Conservation (phyloP, 64 coral and sea anemone genomes). For the Orbicella faveolata region DNA sequence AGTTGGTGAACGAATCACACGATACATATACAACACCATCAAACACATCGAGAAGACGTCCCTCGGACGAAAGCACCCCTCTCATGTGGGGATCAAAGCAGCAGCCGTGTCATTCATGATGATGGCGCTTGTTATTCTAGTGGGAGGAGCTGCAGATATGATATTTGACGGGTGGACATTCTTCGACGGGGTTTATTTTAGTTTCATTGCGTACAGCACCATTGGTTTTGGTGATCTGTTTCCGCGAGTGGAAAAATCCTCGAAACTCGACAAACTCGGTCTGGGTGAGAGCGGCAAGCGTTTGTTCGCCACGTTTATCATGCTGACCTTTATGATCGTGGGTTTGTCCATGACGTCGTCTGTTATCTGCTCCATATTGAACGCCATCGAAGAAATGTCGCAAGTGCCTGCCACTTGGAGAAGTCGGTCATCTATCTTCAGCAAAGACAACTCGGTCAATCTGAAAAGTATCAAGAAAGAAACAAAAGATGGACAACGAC, state of each 20-base stretch:
- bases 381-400: slow-evolving; percentile 68
- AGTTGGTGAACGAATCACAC: slow-evolving; percentile 72
- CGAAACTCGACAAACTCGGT: slow-evolving; percentile 74
- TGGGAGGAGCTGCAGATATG: slow-evolving; percentile 65
- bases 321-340: slow-evolving; percentile 63
- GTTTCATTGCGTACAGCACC: slow-evolving; percentile 75
- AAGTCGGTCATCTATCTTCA: background rate
- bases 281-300: slow-evolving; percentile 69
- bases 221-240: slow-evolving; percentile 88
- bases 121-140: slow-evolving; percentile 54
- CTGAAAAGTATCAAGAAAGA: background rate
- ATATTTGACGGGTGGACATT: slow-evolving; percentile 87
- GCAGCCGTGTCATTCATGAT: slow-evolving; percentile 63
- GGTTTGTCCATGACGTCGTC: slow-evolving; percentile 71
- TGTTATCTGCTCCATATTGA: slow-evolving; percentile 69
- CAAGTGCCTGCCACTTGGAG: slow-evolving; percentile 52
- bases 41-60: slow-evolving; percentile 41
- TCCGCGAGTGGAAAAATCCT: slow-evolving; percentile 59
- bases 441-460: background rate
- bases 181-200: slow-evolving; percentile 85
- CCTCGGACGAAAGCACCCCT: background rate
- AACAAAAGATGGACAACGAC: background rate
- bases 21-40: slow-evolving; percentile 32
- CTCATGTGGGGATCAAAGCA: slow-evolving; percentile 50
- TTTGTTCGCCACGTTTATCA: slow-evolving; percentile 56